Percentiles rank a stretch among this genome's conserved stretches.
phyloP scores from a whole-genome alignment of 2,888 invertebrate genomes.

The Apantesis nais region DNA sequence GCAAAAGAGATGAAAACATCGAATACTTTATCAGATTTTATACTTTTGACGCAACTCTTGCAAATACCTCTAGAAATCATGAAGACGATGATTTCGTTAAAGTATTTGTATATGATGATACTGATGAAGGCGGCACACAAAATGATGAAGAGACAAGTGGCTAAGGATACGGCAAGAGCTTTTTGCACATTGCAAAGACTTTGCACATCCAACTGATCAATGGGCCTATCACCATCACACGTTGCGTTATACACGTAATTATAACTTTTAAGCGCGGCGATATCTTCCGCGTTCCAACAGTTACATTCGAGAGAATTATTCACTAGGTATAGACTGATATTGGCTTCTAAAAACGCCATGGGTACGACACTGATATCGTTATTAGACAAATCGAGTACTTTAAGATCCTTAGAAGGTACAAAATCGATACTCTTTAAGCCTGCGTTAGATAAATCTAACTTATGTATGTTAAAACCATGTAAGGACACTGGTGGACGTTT shows the following conservation, averaged over 20 bases:
- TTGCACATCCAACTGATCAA: constrained; percentile 19
- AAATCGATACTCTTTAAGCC: constrained; percentile 25
- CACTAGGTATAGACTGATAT: constrained; percentile 24
- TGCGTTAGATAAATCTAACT: constrained; percentile 22
- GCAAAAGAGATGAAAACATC: constrained; percentile 94
- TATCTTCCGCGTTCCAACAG: constrained; percentile 21
- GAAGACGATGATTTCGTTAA: constrained; percentile 39
- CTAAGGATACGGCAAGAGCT: constrained; percentile 30
- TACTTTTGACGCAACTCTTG: constrained; percentile 33
- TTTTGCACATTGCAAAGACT: constrained; percentile 46
- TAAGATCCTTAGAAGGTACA: constrained; percentile 9
- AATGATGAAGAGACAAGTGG: constrained; percentile 26
- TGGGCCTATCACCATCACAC: constrained; percentile 33
- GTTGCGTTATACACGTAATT: constrained; percentile 35
- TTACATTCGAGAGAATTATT: constrained; percentile 30
- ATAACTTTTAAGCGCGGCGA: constrained; percentile 15
- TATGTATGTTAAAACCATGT: not conserved
- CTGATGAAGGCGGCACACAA: constrained; percentile 9
- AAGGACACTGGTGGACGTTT: not conserved
- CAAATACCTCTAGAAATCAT: constrained; percentile 36
- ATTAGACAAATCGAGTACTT: constrained; percentile 31
- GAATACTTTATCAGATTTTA: constrained; percentile 70
- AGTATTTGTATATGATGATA: constrained; percentile 36
- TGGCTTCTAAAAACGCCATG: constrained; percentile 12
- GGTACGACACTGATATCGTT: constrained; percentile 30